Conservation (phyloP, 92 coral and sea anemone genomes). For the Epizoanthus illoricatus region DNA sequence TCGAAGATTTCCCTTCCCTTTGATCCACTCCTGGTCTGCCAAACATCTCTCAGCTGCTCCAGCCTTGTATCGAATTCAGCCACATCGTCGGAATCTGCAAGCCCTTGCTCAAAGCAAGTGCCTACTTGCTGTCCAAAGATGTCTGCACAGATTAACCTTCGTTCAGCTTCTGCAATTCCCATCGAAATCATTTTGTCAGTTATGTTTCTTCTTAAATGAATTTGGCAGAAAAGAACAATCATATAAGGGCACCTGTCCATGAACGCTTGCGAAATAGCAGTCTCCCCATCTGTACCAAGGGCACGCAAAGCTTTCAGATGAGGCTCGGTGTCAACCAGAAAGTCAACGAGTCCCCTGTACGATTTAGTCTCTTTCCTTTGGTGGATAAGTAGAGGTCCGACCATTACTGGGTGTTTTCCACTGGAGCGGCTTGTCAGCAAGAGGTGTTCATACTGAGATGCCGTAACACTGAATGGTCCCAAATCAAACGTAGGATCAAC, state of each 20-base stretch:
- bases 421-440: constrained; percentile 41
- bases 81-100: constrained; percentile 40
- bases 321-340: constrained; percentile 30
- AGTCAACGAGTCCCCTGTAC: constrained; percentile 31
- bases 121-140: constrained; percentile 50
- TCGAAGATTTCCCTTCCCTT: constrained; percentile 29
- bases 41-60: constrained; percentile 26
- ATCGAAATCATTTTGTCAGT: constrained; percentile 27
- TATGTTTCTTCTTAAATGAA: constrained; percentile 34
- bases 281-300: constrained; percentile 56
- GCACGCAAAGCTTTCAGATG: constrained; percentile 40
- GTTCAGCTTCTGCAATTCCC: constrained; percentile 28
- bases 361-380: constrained; percentile 31
- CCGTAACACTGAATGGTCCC: constrained; percentile 53
- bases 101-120: constrained; percentile 41
- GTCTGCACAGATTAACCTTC: constrained; percentile 34
- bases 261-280: constrained; percentile 50
- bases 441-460: constrained; percentile 47
- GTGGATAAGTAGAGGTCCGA: constrained; percentile 47
- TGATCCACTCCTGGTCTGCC: constrained; percentile 28
- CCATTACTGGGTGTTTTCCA: constrained; percentile 53
- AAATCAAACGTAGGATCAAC: constrained; percentile 54
- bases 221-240: constrained; percentile 31
- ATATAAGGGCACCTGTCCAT: constrained; percentile 33
- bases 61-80: constrained; percentile 46